Evolutionary conservation across 1,140 invertebrate species (phyloP), one percentile per base, ranked within the genome.

Genomic region (Macrosteles quadrilineatus): DNA sequence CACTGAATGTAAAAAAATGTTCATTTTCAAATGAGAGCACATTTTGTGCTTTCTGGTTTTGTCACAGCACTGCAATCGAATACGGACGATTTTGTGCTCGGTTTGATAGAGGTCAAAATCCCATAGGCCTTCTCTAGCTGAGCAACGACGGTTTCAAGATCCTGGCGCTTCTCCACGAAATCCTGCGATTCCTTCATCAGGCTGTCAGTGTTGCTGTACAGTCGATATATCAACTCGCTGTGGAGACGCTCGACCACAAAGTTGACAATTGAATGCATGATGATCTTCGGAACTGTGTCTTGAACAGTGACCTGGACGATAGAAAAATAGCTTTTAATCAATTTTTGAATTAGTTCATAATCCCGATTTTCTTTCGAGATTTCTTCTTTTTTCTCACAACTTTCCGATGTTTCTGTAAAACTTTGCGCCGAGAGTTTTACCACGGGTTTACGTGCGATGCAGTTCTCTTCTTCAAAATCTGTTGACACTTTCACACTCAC

Each of bases 241-340:
- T 74, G 72, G 11, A 76, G 67, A 21, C 74, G 47, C 0, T 73
- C 62, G 32, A 65, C 71, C 1, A 73, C 63, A 25, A 70, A 62
- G 23, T 75, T 76, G 0, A 76, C 73, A 65, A 76, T 32, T 45
- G 69, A 72, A 40, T 73, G 72, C 75, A 76, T 76, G 14, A 76
- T 75, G 2, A 66, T 68, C 64, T 76, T 76, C 0, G 75, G 75
- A 0, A 76, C 68, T 1, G 32, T 70, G 30, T 76, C 75, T 57
- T 74, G 70, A 32, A 76, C 64, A 1, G 73, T 40, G 66, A 73
- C 72, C 40, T 59, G 62, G 0, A 76, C 69, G 0, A 76, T 73
- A 12, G 53, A 70, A 36, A 74, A 76, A 62, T 76, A 76, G 19
- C 66, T 70, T 17, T 65, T 67, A 17, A 76, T 69, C 6, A 76